Conservation (phyloP, 2,113 vertebrate genomes). For the Madoqua kirkii region DNA sequence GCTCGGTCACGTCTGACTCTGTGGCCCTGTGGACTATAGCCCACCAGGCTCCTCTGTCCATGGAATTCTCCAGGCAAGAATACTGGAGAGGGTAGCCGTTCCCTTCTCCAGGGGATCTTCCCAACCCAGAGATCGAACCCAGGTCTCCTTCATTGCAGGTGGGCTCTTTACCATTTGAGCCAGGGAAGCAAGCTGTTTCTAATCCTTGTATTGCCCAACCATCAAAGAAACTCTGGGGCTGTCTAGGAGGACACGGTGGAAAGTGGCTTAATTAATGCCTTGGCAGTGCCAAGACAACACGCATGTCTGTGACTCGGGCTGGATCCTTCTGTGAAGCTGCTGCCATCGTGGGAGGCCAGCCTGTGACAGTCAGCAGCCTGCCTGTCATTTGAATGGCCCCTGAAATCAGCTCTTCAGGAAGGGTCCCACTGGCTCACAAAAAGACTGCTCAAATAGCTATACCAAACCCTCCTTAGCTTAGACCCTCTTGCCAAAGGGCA, state of each 20-base stretch:
- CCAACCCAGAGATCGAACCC: not conserved
- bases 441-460: not conserved
- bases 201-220: not conserved
- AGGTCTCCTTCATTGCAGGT: not conserved
- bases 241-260: not conserved
- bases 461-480: not conserved
- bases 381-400: not conserved
- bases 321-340: not conserved
- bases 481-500: not conserved
- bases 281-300: not conserved
- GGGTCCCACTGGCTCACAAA: not conserved
- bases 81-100: not conserved
- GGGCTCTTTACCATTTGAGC: not conserved
- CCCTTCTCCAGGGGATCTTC: not conserved
- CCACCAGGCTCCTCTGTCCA: not conserved
- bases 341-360: fast-evolving
- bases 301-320: not conserved
- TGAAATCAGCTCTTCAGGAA: not conserved
- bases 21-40: not conserved
- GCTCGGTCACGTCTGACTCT: not conserved
- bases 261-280: not conserved
- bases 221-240: not conserved
- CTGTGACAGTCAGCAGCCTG: not conserved
- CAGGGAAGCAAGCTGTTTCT: not conserved
- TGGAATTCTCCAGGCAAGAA: not conserved